Evolutionary conservation across 2,888 invertebrate genomes (phyloP).

Genomic region (Synanthedon myopaeformis): DNA sequence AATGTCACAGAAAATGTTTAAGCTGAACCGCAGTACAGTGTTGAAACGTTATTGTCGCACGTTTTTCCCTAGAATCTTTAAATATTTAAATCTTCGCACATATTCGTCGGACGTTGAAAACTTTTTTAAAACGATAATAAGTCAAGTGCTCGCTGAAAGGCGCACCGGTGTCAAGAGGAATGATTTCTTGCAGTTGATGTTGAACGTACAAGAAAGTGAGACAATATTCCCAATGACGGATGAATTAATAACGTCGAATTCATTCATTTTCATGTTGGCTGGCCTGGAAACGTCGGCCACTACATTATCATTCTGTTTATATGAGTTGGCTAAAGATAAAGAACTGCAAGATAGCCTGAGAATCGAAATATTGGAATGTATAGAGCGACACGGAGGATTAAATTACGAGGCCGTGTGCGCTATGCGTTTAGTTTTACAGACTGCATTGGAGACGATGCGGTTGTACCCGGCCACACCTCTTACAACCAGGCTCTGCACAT

Average conservation of each 20-base stretch:
- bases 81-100: slow-evolving; percentile 49
- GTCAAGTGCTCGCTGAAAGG: slow-evolving; percentile 47
- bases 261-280: slow-evolving; percentile 65
- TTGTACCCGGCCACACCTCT: slow-evolving; percentile 57
- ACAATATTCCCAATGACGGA: slow-evolving; percentile 51
- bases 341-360: slow-evolving; percentile 45
- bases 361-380: slow-evolving; percentile 41
- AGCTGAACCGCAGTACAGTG: slow-evolving; percentile 38
- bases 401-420: slow-evolving; percentile 50
- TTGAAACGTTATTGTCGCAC: slow-evolving; percentile 55
- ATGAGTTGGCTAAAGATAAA: slow-evolving; percentile 48
- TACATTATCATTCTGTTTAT: slow-evolving; percentile 57
- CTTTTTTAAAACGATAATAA: slow-evolving; percentile 52
- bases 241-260: slow-evolving; percentile 59
- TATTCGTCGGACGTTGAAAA: slow-evolving; percentile 51
- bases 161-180: slow-evolving; percentile 38
- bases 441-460: slow-evolving; percentile 45
- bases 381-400: slow-evolving; percentile 33
- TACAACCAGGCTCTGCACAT: slow-evolving; percentile 52
- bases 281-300: slow-evolving; percentile 58
- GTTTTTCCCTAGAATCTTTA: slow-evolving; percentile 53
- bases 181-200: slow-evolving; percentile 61
- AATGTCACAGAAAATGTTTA: slow-evolving; percentile 62
- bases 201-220: slow-evolving; percentile 51
- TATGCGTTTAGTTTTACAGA: slow-evolving; percentile 43